A percentile compares a stretch with the other conserved stretches of the same genome.
Evolutionary conservation across 2,888 invertebrate species (phyloP).

Genomic region (Drosophila niveifrons): DNA sequence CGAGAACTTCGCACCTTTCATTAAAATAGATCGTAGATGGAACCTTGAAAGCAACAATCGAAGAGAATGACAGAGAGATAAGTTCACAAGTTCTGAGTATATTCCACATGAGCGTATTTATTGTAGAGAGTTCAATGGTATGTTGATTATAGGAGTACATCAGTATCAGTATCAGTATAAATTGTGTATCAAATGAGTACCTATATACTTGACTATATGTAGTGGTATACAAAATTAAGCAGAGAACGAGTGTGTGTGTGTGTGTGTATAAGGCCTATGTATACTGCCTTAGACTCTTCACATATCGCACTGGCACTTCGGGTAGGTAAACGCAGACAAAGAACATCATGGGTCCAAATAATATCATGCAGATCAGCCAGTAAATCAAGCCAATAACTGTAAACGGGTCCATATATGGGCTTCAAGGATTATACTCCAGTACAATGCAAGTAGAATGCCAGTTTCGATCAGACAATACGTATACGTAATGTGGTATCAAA

Average conservation of each 20-base stretch:
- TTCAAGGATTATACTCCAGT: slow-evolving; percentile 11
- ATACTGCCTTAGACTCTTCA: slow-evolving; percentile 86
- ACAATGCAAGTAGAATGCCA: slow-evolving; percentile 11
- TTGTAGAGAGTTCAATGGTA: slow-evolving; percentile 39
- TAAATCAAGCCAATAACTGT: slow-evolving; percentile 84
- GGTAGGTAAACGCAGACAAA: slow-evolving; percentile 88
- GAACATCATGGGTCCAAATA: slow-evolving; percentile 90
- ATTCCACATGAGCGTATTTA: slow-evolving; percentile 44
- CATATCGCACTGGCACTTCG: slow-evolving; percentile 89
- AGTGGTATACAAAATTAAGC: slow-evolving; percentile 29
- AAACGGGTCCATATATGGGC: slow-evolving; percentile 73
- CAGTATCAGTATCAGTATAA: slow-evolving; percentile 23
- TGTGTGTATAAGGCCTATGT: slow-evolving; percentile 49
- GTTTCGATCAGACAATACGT: slow-evolving; percentile 59
- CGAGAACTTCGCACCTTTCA: not conserved
- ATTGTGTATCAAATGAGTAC: slow-evolving; percentile 20
- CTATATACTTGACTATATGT: slow-evolving; percentile 50
- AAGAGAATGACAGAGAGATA: slow-evolving; percentile 6
- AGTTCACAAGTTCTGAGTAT: slow-evolving; percentile 9
- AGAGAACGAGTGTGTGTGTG: slow-evolving; percentile 3
- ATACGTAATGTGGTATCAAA: slow-evolving; percentile 22
- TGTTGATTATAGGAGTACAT: slow-evolving; percentile 49
- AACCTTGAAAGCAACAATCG: slow-evolving; percentile 33
- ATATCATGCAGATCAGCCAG: slow-evolving; percentile 88
- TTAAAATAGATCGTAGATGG: slow-evolving; percentile 11